These are phyloP conservation scores for Lithophane semibrunnea DNA, from an alignment of 2,888 invertebrate genomes.

Conservation along the genomic window DNA sequence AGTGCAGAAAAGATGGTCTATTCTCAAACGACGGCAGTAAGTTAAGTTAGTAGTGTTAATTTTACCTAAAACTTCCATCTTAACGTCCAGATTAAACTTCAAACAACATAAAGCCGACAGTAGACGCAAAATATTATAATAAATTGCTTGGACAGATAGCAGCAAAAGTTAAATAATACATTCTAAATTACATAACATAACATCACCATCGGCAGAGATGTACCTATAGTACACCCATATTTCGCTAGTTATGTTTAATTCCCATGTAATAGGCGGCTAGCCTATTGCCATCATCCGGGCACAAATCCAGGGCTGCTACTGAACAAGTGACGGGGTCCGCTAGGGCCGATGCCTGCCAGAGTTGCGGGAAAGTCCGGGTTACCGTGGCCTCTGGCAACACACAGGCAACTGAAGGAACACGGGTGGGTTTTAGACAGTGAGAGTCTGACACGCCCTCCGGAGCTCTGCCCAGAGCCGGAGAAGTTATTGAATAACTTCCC, in stretches of 20 bases:
- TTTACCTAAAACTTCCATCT: conserved; percentile 34
- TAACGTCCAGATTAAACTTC: conserved; percentile 28
- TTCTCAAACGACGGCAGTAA: not conserved
- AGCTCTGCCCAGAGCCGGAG: no score
- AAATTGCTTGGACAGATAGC: conserved; percentile 13
- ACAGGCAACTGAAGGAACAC: no score
- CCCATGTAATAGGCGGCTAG: not conserved
- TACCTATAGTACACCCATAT: not conserved
- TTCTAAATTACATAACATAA: not conserved
- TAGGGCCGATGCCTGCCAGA: no score
- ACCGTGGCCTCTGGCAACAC: no score
- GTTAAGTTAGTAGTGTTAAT: conserved; percentile 8
- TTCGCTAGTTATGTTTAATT: not conserved
- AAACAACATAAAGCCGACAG: conserved; percentile 1
- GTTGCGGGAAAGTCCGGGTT: no score
- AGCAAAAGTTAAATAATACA: not conserved
- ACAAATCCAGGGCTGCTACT: not conserved
- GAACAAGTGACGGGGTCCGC: not conserved
- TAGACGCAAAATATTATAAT: conserved; percentile 33
- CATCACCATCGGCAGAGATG: not conserved
- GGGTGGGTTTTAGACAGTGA: no score
- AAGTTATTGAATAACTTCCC: no score
- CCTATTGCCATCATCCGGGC: not conserved
- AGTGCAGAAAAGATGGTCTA: not conserved
- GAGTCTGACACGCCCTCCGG: no score